A percentile compares a stretch with the other conserved stretches of the same genome.
Conservation (phyloP, 1,140 invertebrate genomes). For the Magallana ariakensis region DNA sequence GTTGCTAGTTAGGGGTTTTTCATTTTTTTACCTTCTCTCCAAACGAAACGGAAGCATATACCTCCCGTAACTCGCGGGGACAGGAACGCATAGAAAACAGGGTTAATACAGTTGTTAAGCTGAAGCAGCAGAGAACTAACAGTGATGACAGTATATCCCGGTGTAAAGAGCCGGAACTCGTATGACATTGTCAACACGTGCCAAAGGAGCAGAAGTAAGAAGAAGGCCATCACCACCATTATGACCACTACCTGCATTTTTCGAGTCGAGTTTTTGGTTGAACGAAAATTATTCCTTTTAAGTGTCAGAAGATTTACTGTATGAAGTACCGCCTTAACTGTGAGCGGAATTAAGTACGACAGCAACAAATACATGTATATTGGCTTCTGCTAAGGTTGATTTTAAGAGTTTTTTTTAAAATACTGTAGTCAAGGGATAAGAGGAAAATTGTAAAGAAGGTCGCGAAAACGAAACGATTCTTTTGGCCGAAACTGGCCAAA, state of each 20-base stretch:
- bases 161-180: not conserved
- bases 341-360: not conserved
- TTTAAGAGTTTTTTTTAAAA: not conserved
- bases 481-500: too few species aligned
- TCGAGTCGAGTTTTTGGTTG: not conserved
- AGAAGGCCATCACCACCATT: not conserved
- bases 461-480: too few species aligned
- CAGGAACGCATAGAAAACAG: conserved; percentile 2
- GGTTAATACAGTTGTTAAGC: conserved; percentile 12
- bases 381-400: not conserved
- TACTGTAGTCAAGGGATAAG: not conserved
- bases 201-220: not conserved
- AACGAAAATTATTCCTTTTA: not conserved
- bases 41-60: not conserved
- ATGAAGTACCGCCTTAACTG: not conserved
- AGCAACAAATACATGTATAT: not conserved
- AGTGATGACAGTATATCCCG: not conserved
- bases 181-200: not conserved
- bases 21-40: not conserved
- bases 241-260: not conserved
- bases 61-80: not conserved
- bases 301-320: not conserved
- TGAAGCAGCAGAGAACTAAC: not conserved
- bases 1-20: not conserved
- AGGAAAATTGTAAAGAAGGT: too few species aligned